Evolutionary conservation across 2,113 vertebrate genomes (phyloP).

Genomic region (Galbula dea): DNA sequence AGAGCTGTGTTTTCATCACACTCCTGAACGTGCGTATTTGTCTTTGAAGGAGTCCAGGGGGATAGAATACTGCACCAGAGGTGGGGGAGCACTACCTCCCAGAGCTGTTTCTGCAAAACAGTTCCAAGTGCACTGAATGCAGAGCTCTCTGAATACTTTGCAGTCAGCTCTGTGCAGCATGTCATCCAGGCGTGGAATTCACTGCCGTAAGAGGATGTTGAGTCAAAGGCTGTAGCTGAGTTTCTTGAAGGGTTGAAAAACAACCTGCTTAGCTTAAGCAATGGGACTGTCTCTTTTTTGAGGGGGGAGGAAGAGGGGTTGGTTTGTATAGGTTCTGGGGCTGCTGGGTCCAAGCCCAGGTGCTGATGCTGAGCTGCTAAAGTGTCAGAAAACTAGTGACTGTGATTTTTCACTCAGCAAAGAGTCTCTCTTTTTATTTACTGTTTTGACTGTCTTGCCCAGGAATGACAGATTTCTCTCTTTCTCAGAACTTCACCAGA

Average conservation of each 20-base stretch:
- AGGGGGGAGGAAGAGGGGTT: rapidly evolving
- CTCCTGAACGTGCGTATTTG: neutral
- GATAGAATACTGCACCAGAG: neutral
- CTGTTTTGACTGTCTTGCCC: neutral
- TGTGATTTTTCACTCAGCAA: neutral
- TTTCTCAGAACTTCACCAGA: neutral
- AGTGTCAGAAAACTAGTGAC: neutral
- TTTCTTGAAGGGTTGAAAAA: neutral
- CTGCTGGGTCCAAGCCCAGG: neutral
- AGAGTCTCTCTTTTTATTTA: neutral
- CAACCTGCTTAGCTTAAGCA: neutral
- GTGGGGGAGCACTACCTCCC: neutral
- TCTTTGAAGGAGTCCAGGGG: neutral
- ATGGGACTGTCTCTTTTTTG: neutral
- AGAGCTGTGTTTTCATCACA: neutral
- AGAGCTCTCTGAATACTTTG: neutral
- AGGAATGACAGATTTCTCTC: neutral
- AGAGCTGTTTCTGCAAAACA: neutral
- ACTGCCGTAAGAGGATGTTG: slow-evolving; percentile 3
- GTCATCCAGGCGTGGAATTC: neutral
- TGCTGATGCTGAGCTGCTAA: neutral
- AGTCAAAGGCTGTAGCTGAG: neutral
- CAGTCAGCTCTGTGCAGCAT: neutral
- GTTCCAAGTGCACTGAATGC: neutral
- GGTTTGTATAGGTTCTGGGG: neutral